phyloP scores from a whole-genome alignment of 2,888 invertebrate genomes.

The Carabus problematicus region DNA sequence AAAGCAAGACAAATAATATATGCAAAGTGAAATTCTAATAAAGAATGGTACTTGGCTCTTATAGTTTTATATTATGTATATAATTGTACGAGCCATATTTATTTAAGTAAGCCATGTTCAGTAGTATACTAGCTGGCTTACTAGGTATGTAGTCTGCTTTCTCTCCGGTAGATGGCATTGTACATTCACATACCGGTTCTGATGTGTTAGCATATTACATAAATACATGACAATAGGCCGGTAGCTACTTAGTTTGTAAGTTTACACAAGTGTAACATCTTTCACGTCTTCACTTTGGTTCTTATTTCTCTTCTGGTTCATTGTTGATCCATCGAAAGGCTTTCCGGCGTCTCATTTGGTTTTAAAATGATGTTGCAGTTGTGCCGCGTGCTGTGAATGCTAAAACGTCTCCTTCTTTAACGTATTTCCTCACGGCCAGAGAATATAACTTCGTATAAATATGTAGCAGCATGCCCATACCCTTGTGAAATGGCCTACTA shows the following conservation, averaged over 20 bases:
- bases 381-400: slow-evolving; percentile 27
- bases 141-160: background rate
- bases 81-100: too few relatives aligned
- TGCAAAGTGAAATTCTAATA: too few relatives aligned
- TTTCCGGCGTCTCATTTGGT: slow-evolving; percentile 37
- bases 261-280: slow-evolving; percentile 21
- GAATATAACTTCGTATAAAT: too few relatives aligned
- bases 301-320: slow-evolving; percentile 20
- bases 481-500: background rate
- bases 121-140: too few relatives aligned
- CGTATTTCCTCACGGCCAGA: too few relatives aligned
- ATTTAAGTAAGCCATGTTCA: too few relatives aligned
- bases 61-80: slow-evolving; percentile 15
- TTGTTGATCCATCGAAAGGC: slow-evolving; percentile 33
- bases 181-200: background rate
- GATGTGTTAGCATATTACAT: too few relatives aligned
- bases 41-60: too few relatives aligned
- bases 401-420: slow-evolving; percentile 26
- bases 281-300: slow-evolving; percentile 16
- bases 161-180: background rate
- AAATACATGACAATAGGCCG: slow-evolving; percentile 9
- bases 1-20: too few relatives aligned
- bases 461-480: background rate
- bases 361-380: slow-evolving; percentile 38
- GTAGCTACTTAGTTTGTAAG: slow-evolving; percentile 16